Evolutionary conservation across 2,797 vertebrate species (phyloP), one percentile per base, ranked within the genome.

Genomic region (Pitangus sulphuratus): DNA sequence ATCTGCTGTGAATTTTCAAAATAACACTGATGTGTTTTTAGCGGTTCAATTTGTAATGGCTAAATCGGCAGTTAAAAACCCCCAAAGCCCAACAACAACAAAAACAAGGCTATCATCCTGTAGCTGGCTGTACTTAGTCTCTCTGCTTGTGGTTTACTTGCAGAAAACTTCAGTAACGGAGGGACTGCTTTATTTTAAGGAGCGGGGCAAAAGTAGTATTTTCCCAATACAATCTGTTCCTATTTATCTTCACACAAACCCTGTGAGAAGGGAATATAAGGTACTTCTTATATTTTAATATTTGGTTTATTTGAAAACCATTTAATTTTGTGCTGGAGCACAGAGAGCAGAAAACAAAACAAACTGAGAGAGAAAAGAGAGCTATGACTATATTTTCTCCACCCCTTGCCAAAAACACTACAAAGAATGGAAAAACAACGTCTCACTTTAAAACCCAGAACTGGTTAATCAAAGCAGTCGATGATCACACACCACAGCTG

Each of bases 1-100:
- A 96, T 90, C 87, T 90, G 91, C 68, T 76, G 62, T 56, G 75
- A 62, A 88, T 89, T 95, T 95, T 93, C 89, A 96, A 87, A 96
- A 96, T 96, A 95, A 94, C 90, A 57, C 50, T 50, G 85, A 60
- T 86, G 58, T 66, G 87, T 77, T 95, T 92, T 66, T 53, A 93
- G 92, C 1, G 9, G 85, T 82, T 88, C 56, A 37, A 61, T 92
- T 75, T 60, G 35, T 69, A 88, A 96, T 86, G 60, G 83, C 72
- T 76, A 90, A 94, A 91, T 66, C 62, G 66, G 70, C 69, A 75
- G 66, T 74, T 82, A 50, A 91, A 97, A 93, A 66, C 37, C 77
- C 72, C 61, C 51, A 88, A 92, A 95, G 79, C 94, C 69, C 77
- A 93, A 79, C 72, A 95, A 92, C 74, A 96, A 91, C 80, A 95